Evolutionary conservation across 1,140 invertebrate species (phyloP).

Genomic region (Melipona quadrifasciata): DNA sequence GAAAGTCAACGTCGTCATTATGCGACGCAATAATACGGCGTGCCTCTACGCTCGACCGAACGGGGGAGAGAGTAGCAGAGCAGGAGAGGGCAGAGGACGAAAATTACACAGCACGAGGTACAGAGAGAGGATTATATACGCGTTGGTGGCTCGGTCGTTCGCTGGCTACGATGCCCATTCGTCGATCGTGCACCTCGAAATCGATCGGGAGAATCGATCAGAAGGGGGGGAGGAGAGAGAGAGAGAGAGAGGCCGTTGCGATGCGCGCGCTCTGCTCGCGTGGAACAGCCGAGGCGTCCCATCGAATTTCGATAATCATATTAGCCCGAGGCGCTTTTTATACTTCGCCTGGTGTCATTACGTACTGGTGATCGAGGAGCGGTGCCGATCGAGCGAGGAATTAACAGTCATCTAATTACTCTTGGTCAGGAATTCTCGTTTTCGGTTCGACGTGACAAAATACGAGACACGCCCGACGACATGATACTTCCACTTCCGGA

Average conservation of each 20-base stretch:
- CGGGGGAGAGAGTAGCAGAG: neutral
- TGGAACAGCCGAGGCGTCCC: constrained; percentile 8
- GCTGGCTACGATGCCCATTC: neutral
- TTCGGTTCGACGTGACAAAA: neutral
- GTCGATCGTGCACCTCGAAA: constrained; percentile 28
- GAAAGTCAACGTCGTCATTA: constrained; percentile 47
- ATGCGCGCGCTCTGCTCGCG: neutral
- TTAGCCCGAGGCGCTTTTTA: constrained; percentile 45
- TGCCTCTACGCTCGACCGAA: neutral
- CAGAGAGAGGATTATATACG: constrained; percentile 47
- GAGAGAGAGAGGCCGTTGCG: too few relatives aligned
- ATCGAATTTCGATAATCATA: constrained; percentile 53
- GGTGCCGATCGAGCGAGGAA: constrained; percentile 4
- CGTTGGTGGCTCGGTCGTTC: constrained; percentile 17
- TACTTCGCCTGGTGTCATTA: neutral
- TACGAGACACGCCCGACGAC: too few relatives aligned
- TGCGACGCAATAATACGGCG: constrained; percentile 57
- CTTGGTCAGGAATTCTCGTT: neutral
- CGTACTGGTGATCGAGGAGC: neutral
- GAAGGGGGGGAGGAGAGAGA: too few relatives aligned
- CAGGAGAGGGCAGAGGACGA: constrained; percentile 15
- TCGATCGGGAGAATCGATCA: constrained; percentile 21
- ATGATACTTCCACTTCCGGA: too few relatives aligned
- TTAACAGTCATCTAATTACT: constrained; percentile 22
- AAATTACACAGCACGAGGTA: constrained; percentile 53